These are phyloP conservation scores for Drosophila aff. DNA, from an alignment of 1,140 invertebrate genomes.

Conservation along the genomic window DNA sequence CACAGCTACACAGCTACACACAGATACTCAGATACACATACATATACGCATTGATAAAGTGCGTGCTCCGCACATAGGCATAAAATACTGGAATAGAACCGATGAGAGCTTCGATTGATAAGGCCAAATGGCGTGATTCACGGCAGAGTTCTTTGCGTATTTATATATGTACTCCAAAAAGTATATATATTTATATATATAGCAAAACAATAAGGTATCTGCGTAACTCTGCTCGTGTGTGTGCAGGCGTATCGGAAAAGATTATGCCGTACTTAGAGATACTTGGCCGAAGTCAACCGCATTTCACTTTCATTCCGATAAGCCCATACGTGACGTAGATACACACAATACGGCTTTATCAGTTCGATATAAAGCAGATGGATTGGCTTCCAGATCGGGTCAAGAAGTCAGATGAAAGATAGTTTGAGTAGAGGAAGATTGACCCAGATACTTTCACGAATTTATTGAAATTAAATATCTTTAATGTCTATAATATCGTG, in stretches of 20 bases:
- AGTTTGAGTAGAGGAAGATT: not conserved
- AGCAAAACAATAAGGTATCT: conserved; percentile 53
- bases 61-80: conserved; percentile 51
- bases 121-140: conserved; percentile 80
- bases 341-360: conserved; percentile 23
- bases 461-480: too few species aligned
- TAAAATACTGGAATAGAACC: conserved; percentile 61
- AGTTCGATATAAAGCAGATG: not conserved
- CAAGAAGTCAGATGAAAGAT: not conserved
- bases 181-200: conserved; percentile 25
- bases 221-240: conserved; percentile 10
- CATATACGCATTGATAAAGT: conserved; percentile 57
- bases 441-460: not conserved
- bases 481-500: too few species aligned
- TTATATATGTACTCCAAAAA: conserved; percentile 9
- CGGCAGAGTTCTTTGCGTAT: conserved; percentile 38
- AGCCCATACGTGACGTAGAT: conserved; percentile 69
- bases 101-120: conserved; percentile 60
- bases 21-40: not conserved
- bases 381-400: not conserved
- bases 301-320: conserved; percentile 78
- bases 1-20: conserved; percentile 36
- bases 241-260: conserved; percentile 39
- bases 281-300: conserved; percentile 13
- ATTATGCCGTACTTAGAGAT: conserved; percentile 44